Base-by-base conservation (phyloP, 2,888 invertebrate species). In the Deilephila elpenor region DNA sequence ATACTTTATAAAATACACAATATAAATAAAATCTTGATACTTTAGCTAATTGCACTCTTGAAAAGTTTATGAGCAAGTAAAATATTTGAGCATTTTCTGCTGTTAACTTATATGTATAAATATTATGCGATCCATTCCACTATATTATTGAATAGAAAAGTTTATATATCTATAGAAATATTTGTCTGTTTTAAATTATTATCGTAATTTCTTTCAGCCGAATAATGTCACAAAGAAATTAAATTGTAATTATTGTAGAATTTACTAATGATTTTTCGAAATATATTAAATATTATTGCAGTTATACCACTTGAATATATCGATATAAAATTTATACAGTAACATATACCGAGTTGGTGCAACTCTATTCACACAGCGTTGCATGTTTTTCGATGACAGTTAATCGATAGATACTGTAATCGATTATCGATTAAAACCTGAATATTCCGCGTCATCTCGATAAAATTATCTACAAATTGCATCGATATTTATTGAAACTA, bases 401-500 rank as follows among this genome's bases (percentile, higher is more conserved):
- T 67, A 67, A 51, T 67, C 67, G 67, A 67, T 25, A 51, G 44
- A 25, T 37, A 19, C n/a, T 51, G 67, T 11, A 51, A 44, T 67
- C 67, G 44, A 67, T 67, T 64, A 64, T 64, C 44, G 44, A 64
- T 37, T 20, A 44, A 51, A 67, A 25, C 37, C 25, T 17, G 64
- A 44, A 67, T 44, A 6, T 32, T 61, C 20, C 44, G 20, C 25
- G 67, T 67, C 67, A 44, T 51, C 67, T 29, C 67, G 51, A 67
- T 67, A 67, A 67, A 44, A 67, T 51, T 67, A 67, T 67, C 67
- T 51, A 67, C 67, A 78, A 74, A 73, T 77, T 78, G 75, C 71
- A 70, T 73, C 70, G 73, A 56, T 73, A 70, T 73, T 60, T 60
- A 61, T 64, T 59, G 67, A 67, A 59, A 60, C 67, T 71, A 64